Evolutionary conservation across 1,140 invertebrate genomes (phyloP).

Genomic region (Neoseiulus cucumeris): DNA sequence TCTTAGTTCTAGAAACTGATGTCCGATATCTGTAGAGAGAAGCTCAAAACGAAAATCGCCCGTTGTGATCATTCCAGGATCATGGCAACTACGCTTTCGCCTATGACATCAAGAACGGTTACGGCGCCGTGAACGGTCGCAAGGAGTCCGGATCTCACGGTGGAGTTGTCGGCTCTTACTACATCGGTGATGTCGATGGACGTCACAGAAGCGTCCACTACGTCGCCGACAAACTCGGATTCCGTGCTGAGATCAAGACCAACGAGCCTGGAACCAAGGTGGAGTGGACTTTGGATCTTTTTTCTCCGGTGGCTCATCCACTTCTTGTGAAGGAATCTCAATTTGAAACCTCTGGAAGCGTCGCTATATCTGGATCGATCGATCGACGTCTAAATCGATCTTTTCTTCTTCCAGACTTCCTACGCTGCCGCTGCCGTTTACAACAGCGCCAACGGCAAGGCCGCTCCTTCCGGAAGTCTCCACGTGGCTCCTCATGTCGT

Average conservation of each 20-base stretch:
- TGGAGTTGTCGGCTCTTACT: constrained; percentile 14
- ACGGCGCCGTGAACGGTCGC: constrained; percentile 18
- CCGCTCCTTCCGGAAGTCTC: background rate
- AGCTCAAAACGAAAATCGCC: no score
- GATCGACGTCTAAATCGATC: no score
- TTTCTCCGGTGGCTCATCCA: no score
- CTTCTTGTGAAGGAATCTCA: no score
- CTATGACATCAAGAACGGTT: constrained; percentile 19
- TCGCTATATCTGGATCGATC: no score
- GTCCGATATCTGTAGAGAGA: no score
- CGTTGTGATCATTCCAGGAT: constrained; percentile 11
- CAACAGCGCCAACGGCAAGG: constrained; percentile 2
- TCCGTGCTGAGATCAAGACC: constrained; percentile 19
- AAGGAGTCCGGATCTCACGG: constrained; percentile 18
- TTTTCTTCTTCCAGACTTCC: background rate
- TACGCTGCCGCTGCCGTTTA: background rate
- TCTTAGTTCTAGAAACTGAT: no score
- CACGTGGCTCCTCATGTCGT: background rate
- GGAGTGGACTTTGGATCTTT: no score
- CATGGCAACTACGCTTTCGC: constrained; percentile 20
- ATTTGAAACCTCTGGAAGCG: no score
- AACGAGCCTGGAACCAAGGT: constrained; percentile 21
- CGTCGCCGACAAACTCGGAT: constrained; percentile 19
- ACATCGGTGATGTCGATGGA: constrained; percentile 16
- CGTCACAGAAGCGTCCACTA: constrained; percentile 18